Base-by-base conservation (phyloP, 2,797 vertebrate genomes). In the Hydrolagus colliei region DNA sequence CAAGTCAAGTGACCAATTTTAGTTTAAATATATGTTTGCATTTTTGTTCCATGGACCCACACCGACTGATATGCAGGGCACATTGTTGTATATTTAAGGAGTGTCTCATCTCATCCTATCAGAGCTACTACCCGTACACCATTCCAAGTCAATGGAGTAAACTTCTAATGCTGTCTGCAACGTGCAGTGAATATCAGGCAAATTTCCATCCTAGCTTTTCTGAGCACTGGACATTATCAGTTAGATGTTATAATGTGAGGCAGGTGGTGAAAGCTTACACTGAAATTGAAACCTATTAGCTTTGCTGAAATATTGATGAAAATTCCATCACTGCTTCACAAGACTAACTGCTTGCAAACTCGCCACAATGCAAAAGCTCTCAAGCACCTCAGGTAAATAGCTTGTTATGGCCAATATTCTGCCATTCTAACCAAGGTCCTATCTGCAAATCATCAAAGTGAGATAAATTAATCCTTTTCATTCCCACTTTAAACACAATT, bases 271-370 rank as follows among this genome's bases (percentile, higher is more conserved):
- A 94, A 95, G 88, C 88, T 88, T 90, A 91, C 87, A 73, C 91
- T 88, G 91, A 90, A 88, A 93, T 89, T 88, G 87, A 95, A 95
- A 94, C 95, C 91, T 18, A 86, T 87, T 93, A 87, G 89, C 72
- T 22, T 67, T 0, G 63, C 88, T 97, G 91, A 97, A 98, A 98
- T 95, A 98, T 98, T 93, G 91, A 98, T 94, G 91, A 91, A 91
- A 94, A 94, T 94, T 96, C 94, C 93, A 94, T 93, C 80, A 87
- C 88, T 88, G 91, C 91, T 90, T 89, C 90, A 88, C 86, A 90
- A 90, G 88, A 89, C 89, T 16, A 86, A 27, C 52, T 61, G 12
- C 52, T 11, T 73, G 12, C 9, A 4, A 41, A 84, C 65, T 18
- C 11, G 2, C 18, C 67, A 35, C 27, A 68, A 65, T 67, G 18